Percentiles rank a stretch among this genome's conserved stretches.
These are phyloP conservation scores for Podotricha telesiphe DNA, from an alignment of 2,888 invertebrate species.

Conservation along the genomic window DNA sequence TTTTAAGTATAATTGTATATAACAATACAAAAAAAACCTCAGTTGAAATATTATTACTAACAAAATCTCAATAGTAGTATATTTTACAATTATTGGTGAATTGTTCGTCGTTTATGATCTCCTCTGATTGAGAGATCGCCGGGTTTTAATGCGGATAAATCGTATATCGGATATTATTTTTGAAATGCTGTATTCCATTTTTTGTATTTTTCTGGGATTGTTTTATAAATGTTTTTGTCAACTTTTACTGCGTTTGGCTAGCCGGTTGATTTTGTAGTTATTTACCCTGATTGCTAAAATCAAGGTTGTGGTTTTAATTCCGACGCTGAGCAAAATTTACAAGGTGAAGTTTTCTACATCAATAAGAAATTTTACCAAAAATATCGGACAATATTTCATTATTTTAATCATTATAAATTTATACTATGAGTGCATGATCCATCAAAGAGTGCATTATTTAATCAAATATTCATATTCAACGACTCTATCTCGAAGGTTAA, in stretches of 20 bases:
- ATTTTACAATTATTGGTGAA: slow-evolving; percentile 33
- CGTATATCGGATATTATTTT: slow-evolving; percentile 29
- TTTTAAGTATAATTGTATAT: background rate
- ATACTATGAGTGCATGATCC: no score
- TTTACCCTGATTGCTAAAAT: no score
- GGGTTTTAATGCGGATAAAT: slow-evolving; percentile 57
- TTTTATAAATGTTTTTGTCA: background rate
- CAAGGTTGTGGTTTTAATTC: no score
- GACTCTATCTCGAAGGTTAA: no score
- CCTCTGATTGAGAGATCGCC: slow-evolving; percentile 61
- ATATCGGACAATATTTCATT: no score
- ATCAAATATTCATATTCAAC: no score
- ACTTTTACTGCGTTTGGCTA: background rate
- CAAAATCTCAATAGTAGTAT: background rate
- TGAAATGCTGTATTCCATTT: slow-evolving; percentile 10
- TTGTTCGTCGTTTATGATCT: slow-evolving; percentile 51
- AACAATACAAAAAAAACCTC: background rate
- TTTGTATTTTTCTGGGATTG: slow-evolving; percentile 19
- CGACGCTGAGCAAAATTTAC: no score
- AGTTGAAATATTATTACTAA: background rate
- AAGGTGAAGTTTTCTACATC: no score
- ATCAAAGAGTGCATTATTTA: no score
- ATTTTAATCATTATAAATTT: no score
- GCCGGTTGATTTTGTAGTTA: background rate
- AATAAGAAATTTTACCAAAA: no score